These are phyloP conservation scores for Solenopsis invicta DNA, from an alignment of 1,140 invertebrate genomes.

Conservation along the genomic window DNA sequence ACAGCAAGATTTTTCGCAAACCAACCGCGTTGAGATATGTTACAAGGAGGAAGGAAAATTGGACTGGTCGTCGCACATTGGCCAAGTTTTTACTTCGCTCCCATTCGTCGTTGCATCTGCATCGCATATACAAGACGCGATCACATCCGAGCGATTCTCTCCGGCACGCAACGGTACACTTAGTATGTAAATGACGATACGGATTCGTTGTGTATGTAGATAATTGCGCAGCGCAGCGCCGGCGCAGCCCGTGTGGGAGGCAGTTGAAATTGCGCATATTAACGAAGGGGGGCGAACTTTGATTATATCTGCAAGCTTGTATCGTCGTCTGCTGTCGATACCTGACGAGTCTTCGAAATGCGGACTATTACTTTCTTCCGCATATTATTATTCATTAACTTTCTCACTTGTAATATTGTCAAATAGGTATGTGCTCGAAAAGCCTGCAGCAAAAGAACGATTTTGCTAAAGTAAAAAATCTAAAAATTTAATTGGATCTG, in stretches of 20 bases:
- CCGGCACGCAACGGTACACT: conserved; percentile 74
- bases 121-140: conserved; percentile 56
- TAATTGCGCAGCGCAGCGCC: conserved; percentile 70
- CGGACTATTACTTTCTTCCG: too few relatives aligned
- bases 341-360: conserved; percentile 41
- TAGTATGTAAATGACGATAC: conserved; percentile 73
- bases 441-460: too few relatives aligned
- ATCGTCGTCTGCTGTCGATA: conserved; percentile 62
- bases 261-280: conserved; percentile 77
- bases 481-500: too few relatives aligned
- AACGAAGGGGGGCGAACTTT: conserved; percentile 66
- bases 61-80: background rate
- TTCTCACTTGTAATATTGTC: background rate
- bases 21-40: background rate
- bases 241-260: conserved; percentile 65
- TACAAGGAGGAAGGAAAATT: background rate
- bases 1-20: conserved; percentile 13
- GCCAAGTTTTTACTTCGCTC: conserved; percentile 27
- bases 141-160: conserved; percentile 73
- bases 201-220: conserved; percentile 62
- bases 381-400: background rate
- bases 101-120: conserved; percentile 68
- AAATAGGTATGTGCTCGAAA: too few relatives aligned
- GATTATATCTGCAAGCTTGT: conserved; percentile 70
- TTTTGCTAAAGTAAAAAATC: too few relatives aligned